phyloP scores from a whole-genome alignment of 2,797 vertebrate species.

The Eulemur rubriventer region DNA sequence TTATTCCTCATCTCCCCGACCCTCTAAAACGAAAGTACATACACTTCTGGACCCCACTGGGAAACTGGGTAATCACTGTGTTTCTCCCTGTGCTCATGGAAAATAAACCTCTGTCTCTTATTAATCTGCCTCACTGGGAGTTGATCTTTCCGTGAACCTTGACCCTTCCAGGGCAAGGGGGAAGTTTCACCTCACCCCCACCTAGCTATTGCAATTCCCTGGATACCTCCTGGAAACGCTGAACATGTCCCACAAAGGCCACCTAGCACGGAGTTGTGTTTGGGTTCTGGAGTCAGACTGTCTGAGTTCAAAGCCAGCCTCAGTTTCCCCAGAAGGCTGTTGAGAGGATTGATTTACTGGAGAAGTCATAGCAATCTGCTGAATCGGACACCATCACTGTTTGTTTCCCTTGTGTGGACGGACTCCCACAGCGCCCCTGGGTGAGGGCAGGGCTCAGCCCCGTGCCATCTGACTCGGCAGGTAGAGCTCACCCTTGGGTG shows the following conservation, averaged over 20 bases:
- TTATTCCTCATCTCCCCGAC: too few species aligned
- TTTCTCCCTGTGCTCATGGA: too few species aligned
- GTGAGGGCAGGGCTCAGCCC: background rate
- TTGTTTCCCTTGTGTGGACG: fast-evolving
- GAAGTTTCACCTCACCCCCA: too few species aligned
- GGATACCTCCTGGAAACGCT: background rate
- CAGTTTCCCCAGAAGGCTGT: background rate
- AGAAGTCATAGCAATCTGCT: background rate
- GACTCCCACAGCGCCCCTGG: background rate
- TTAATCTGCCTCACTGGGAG: too few species aligned
- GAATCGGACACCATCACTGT: fast-evolving
- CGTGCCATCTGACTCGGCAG: background rate
- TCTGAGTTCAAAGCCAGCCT: background rate
- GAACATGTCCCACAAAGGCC: fast-evolving
- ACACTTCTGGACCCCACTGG: too few species aligned
- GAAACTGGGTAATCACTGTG: too few species aligned
- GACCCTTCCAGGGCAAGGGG: too few species aligned
- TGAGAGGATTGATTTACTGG: background rate
- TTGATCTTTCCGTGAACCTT: too few species aligned
- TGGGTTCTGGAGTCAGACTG: background rate
- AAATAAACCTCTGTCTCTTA: too few species aligned
- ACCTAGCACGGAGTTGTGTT: fast-evolving
- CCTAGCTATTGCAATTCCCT: background rate
- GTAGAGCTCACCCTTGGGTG: background rate
- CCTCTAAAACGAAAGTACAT: too few species aligned